Evolutionary conservation across 2,113 vertebrate species (phyloP).

Genomic region (Megaceryle maxima): DNA sequence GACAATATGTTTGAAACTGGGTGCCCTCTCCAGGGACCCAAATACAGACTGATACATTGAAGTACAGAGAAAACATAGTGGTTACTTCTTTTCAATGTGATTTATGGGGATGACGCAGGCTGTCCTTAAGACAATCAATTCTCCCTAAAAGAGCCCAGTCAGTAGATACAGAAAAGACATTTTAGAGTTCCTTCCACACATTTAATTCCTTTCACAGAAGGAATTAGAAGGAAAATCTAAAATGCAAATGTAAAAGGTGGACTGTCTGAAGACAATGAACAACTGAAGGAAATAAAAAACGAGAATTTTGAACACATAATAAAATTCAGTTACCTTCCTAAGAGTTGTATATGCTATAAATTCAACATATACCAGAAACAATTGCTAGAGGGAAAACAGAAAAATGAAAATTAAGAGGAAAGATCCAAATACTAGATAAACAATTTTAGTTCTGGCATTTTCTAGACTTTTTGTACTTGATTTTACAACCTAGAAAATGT

Average conservation of each 20-base stretch:
- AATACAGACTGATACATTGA: not conserved
- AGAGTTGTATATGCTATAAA: not conserved
- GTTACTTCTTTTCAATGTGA: not conserved
- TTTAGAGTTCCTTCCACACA: not conserved
- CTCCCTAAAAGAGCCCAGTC: not conserved
- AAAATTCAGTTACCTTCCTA: not conserved
- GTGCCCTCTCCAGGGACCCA: not conserved
- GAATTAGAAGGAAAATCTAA: not conserved
- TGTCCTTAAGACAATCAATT: not conserved
- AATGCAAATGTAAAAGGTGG: not conserved
- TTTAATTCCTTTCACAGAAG: not conserved
- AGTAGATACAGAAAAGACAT: not conserved
- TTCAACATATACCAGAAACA: not conserved
- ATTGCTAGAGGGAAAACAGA: not conserved
- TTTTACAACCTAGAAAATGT: not conserved
- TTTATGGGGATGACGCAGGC: not conserved
- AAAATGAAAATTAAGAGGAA: not conserved
- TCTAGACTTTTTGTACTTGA: not conserved
- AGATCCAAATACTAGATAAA: not conserved
- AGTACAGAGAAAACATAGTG: not conserved
- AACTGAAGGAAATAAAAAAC: not conserved
- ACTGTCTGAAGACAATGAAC: not conserved
- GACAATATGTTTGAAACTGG: not conserved
- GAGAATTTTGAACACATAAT: not conserved
- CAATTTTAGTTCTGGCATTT: not conserved